phyloP scores from a whole-genome alignment of 2,888 invertebrate genomes.

The Himalopsyche anomala region DNA sequence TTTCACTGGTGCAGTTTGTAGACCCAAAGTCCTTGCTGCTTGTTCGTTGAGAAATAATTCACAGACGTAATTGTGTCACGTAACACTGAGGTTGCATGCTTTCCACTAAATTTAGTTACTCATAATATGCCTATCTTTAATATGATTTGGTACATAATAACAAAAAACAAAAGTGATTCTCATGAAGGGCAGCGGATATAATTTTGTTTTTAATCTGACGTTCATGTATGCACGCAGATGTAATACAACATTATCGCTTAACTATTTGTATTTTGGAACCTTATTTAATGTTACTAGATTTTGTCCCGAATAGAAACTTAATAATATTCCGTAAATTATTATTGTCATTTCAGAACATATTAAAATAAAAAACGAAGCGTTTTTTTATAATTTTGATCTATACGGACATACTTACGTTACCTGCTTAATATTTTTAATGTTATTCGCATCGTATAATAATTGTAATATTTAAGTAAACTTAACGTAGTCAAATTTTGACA shows the following conservation, averaged over 20 bases:
- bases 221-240: not conserved
- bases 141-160: not conserved
- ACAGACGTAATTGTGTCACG: conserved; percentile 22
- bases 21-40: not conserved
- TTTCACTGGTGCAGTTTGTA: conserved; percentile 7
- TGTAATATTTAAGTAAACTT: no score
- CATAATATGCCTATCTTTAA: not conserved
- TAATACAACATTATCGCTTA: not conserved
- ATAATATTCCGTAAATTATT: no score
- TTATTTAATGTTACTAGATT: no score
- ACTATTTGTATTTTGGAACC: no score
- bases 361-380: no score
- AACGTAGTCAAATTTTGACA: no score
- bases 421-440: no score
- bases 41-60: conserved; percentile 10
- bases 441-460: no score
- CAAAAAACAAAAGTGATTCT: not conserved
- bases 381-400: no score
- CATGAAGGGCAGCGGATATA: not conserved
- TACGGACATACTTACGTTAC: no score
- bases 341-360: no score
- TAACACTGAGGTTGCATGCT: conserved; percentile 21
- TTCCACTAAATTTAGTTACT: conserved; percentile 17
- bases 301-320: no score
- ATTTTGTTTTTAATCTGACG: not conserved